These are phyloP conservation scores for Sebastes oblongus DNA, from an alignment of 2,797 vertebrate species.

Conservation along the genomic window DNA sequence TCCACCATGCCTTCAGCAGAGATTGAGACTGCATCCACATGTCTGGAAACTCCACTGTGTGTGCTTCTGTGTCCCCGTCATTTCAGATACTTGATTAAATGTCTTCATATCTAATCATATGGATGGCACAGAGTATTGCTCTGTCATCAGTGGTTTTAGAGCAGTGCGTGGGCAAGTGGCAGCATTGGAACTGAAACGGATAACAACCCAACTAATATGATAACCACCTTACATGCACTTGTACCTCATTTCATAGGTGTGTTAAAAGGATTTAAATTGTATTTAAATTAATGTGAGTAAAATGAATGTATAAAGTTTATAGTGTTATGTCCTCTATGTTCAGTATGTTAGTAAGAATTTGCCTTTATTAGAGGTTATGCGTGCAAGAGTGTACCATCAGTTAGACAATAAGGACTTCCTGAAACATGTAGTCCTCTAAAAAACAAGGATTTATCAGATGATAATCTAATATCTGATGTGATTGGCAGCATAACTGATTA, in stretches of 20 bases:
- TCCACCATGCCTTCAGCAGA: background rate
- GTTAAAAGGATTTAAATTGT: background rate
- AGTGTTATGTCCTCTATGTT: background rate
- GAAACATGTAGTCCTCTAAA: background rate
- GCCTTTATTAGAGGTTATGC: background rate
- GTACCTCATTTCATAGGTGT: background rate
- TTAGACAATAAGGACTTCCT: background rate
- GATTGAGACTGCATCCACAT: background rate
- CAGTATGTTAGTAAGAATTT: background rate
- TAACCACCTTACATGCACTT: background rate
- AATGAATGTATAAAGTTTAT: too few relatives aligned
- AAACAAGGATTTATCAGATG: background rate
- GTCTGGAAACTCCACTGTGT: background rate
- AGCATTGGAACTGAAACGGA: background rate
- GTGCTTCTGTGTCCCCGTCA: background rate
- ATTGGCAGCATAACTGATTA: background rate
- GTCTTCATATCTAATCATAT: background rate
- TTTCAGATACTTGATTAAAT: background rate
- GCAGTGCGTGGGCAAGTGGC: background rate
- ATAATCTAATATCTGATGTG: background rate
- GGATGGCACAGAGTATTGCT: background rate
- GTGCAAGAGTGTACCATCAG: background rate
- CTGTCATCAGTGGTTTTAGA: background rate
- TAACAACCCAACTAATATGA: background rate
- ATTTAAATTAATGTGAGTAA: constrained; percentile 17